Evolutionary conservation across 2,888 invertebrate genomes (phyloP), one percentile per base, ranked within the genome.

Genomic region (Frankliniella fusca): DNA sequence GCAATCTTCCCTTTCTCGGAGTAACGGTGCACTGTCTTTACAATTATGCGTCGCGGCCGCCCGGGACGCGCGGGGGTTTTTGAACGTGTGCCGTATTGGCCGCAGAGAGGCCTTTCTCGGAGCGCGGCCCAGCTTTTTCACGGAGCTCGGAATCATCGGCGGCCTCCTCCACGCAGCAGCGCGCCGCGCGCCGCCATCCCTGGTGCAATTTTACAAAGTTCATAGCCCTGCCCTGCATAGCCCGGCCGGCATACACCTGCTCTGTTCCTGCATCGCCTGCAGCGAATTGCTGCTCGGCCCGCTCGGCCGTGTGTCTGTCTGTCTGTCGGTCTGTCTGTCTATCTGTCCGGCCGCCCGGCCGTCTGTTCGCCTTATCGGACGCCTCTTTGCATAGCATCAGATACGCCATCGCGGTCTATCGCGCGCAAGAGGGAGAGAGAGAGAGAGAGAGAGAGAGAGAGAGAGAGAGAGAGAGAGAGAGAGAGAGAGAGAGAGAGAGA

Each of bases 321-420:
- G 11, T 12, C 70, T 27, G 23, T 12, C 27, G 8, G 27, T 12
- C 27, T 2, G 70, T 61, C 61, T 61, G 61, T 15, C 15, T 15
- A 18, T 61, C 70, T 27, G 11, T 12, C 27, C 70, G 23, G 23
- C 27, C 27, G 27, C 70, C 10, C 27, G 70, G 38, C 38, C 38
- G 38, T 38, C 38, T 38, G 38, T 38, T 38, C 38, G 38, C 38
- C 70, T 76, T 76, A 76, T 76, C 70, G 70, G 23, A 23, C 27
- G 70, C 23, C 70, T 76, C 70, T 76, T 76, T 76, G 70, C 70
- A 76, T 76, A 76, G 70, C 70, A 76, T 76, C 70, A 76, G 70
- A 76, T 76, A 76, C 70, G 70, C 70, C 70, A 27, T 27, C 23
- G 70, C 70, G 70, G 70, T 23, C 70, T 12, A n/a, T 27, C 11